These are phyloP conservation scores for Limnephilus rhombicus DNA, from an alignment of 2,888 invertebrate genomes.

Conservation along the genomic window DNA sequence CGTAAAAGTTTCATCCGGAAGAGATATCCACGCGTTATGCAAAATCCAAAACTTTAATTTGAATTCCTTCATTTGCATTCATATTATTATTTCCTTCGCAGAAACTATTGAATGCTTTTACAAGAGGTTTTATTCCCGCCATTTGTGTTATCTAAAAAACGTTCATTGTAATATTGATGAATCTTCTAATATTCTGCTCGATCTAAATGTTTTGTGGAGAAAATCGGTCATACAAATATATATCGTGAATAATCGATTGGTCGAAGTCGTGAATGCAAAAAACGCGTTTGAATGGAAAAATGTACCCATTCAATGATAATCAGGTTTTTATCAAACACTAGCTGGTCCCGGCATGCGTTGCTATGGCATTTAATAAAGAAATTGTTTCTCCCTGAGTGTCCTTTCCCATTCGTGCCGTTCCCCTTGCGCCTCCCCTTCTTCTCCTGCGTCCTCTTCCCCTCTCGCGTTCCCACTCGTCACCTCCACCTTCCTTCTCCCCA, in stretches of 20 bases:
- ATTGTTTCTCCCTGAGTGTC: too few species aligned
- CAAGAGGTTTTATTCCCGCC: background rate
- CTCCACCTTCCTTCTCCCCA: too few species aligned
- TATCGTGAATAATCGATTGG: too few species aligned
- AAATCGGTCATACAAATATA: background rate
- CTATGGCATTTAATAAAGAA: too few species aligned
- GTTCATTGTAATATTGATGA: background rate
- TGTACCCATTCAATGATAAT: too few species aligned
- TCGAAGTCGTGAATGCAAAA: background rate
- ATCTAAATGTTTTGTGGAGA: background rate
- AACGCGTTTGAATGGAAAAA: background rate
- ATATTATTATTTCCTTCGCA: background rate
- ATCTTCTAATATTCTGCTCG: background rate
- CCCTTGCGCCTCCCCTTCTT: too few species aligned
- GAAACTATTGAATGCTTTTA: background rate
- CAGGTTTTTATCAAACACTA: too few species aligned
- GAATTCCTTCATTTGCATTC: background rate
- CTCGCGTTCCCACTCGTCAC: too few species aligned
- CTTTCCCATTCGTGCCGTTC: too few species aligned
- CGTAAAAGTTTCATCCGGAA: conserved; percentile 22
- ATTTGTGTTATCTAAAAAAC: background rate
- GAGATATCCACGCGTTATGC: background rate
- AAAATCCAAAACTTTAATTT: background rate
- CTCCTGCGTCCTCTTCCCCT: too few species aligned
- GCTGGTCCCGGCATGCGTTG: too few species aligned